Evolutionary conservation across 2,113 vertebrate genomes (phyloP).

Genomic region (Prionailurus viverrinus): DNA sequence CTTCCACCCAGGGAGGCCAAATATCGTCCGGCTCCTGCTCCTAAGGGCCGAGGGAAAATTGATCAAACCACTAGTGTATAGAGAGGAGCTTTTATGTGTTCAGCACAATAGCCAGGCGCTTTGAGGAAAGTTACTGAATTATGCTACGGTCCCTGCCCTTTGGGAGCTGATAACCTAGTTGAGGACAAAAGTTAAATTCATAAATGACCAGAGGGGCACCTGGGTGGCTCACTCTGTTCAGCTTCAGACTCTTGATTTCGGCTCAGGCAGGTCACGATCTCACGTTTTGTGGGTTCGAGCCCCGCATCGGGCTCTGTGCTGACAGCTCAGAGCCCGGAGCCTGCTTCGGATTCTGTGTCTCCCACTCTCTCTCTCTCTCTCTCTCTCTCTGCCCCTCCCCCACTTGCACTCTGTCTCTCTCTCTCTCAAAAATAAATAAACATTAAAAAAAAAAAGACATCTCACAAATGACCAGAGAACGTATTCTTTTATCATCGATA

Average conservation of each 20-base stretch:
- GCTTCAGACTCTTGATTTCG: too few species aligned
- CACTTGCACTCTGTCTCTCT: too few species aligned
- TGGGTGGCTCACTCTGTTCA: too few species aligned
- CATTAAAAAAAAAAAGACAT: too few species aligned
- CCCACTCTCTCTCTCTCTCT: too few species aligned
- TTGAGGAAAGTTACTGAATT: conserved; percentile 16
- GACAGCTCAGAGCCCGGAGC: too few species aligned
- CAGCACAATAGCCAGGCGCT: not conserved
- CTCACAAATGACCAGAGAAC: conserved; percentile 24
- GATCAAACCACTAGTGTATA: not conserved
- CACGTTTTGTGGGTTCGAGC: too few species aligned
- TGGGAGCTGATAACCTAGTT: conserved; percentile 22
- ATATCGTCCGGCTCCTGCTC: not conserved
- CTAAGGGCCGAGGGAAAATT: not conserved
- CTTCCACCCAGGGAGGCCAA: not conserved
- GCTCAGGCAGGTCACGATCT: too few species aligned
- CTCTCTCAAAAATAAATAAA: too few species aligned
- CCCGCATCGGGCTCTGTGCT: too few species aligned
- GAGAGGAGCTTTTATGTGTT: conserved; percentile 10
- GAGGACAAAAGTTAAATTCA: conserved; percentile 24
- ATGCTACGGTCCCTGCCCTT: not conserved
- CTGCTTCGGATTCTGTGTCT: too few species aligned
- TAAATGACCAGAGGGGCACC: not conserved
- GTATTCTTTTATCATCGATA: not conserved
- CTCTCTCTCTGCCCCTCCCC: too few species aligned